Evolutionary conservation across 2,113 vertebrate genomes (phyloP), one percentile per base, ranked within the genome.

Genomic region (Potamarius usumacintae): DNA sequence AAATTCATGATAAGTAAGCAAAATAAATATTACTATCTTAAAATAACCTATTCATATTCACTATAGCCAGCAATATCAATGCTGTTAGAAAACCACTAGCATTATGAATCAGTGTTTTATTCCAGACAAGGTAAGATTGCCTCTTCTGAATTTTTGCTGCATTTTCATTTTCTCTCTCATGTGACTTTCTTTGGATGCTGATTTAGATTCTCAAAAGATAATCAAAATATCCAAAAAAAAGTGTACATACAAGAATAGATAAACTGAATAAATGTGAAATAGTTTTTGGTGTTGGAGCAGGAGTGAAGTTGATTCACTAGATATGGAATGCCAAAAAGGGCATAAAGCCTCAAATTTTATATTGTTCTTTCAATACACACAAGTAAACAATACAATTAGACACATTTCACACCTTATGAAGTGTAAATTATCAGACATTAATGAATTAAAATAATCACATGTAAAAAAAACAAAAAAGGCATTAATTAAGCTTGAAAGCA

Each of bases 81-180:
- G 78, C 53, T 58, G 53, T 58, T 30, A 30, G n/a, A 20, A 58
- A 80, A 18, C 15, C 27, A 80, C 78, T 80, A 34, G 53, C n/a
- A 80, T 80, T 55, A 57, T 27, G n/a, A 79, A 79, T 80, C 76
- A 55, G 78, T 80, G 7, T 80, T 80, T 0, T 55, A 27, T 12
- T 15, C 50, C 27, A 58, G 0, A 34, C 10, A 57, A 58, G 52
- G 52, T 80, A 80, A 50, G 12, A 20, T 58, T 58, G 17, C 7
- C 17, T 10, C 27, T 18, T 34, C 4, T 34, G 15, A 10, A 34
- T 25, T 60, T 81, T 5, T 12, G 79, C 30, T 82, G 27, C 12
- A 48, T 60, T 60, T 77, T 77, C 48, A 58, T 22, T 81, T 81
- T 5, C 27, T 58, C 53, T 9, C n/a, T 30, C 17, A 80, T 8